phyloP scores from a whole-genome alignment of 2,888 invertebrate species.

The Desoria tigrina region DNA sequence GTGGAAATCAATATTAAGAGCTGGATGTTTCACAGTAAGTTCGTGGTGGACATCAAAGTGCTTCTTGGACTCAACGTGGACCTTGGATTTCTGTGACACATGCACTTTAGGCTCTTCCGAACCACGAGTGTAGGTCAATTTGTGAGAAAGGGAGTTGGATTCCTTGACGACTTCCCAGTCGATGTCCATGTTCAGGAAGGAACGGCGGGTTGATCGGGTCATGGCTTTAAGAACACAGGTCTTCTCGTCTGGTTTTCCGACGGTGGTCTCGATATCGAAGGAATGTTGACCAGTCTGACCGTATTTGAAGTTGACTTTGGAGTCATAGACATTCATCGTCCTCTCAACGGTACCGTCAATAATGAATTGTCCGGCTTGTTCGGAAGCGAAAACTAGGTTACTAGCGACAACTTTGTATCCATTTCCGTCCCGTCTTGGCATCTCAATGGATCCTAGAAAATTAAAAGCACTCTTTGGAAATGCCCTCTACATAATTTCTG shows the following conservation, averaged over 20 bases:
- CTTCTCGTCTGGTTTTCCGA: constrained; percentile 22
- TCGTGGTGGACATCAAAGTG: constrained; percentile 50
- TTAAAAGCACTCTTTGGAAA: no score
- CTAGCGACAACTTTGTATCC: constrained; percentile 26
- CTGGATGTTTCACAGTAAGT: constrained; percentile 62
- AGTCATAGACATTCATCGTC: constrained; percentile 18
- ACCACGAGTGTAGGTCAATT: constrained; percentile 34
- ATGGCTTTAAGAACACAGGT: constrained; percentile 25
- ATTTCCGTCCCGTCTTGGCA: constrained; percentile 15
- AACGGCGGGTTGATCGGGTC: constrained; percentile 41
- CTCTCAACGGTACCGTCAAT: constrained; percentile 30
- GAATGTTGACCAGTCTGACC: constrained; percentile 33
- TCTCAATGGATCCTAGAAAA: constrained; percentile 25
- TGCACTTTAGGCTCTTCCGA: constrained; percentile 35
- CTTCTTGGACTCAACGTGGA: constrained; percentile 37
- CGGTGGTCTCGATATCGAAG: constrained; percentile 25
- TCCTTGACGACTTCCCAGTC: constrained; percentile 61
- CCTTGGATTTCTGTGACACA: constrained; percentile 24
- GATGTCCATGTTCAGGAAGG: constrained; percentile 59
- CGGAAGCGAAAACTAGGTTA: constrained; percentile 36
- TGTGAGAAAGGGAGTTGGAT: constrained; percentile 23
- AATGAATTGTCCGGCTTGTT: constrained; percentile 32
- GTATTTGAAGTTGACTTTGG: constrained; percentile 35
- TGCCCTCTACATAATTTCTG: no score
- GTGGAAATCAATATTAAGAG: constrained; percentile 60